These are phyloP conservation scores for Dicranocentrus wangi DNA, from an alignment of 2,888 invertebrate species.

Conservation along the genomic window DNA sequence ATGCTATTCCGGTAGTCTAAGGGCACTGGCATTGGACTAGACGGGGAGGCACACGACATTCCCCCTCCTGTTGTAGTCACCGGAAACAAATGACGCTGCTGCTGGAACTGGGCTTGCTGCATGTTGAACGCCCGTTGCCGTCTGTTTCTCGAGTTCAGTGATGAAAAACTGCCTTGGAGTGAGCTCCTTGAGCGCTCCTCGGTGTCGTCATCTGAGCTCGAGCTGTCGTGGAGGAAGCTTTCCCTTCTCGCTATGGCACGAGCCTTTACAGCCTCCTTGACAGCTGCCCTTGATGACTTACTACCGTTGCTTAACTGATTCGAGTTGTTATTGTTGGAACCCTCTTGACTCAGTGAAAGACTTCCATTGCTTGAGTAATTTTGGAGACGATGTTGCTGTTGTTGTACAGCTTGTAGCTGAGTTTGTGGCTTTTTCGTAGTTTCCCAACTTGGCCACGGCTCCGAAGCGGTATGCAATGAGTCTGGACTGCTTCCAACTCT, in stretches of 20 bases:
- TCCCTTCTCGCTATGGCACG: conserved; percentile 72
- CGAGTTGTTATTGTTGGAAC: conserved; percentile 39
- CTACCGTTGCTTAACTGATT: conserved; percentile 33
- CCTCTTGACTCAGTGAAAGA: conserved; percentile 67
- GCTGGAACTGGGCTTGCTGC: conserved; percentile 58
- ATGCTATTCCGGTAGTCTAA: conserved; percentile 58
- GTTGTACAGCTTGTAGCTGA: conserved; percentile 51
- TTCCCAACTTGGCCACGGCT: conserved; percentile 71
- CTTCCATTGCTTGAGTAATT: conserved; percentile 72
- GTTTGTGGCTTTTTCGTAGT: conserved; percentile 69
- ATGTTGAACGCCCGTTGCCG: conserved; percentile 51
- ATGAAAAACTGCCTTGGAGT: conserved; percentile 71
- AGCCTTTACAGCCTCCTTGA: conserved; percentile 71
- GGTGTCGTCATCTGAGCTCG: conserved; percentile 67
- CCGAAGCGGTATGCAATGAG: conserved; percentile 62
- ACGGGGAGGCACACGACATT: conserved; percentile 60
- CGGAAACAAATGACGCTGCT: conserved; percentile 64
- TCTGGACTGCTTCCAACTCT: conserved; percentile 70
- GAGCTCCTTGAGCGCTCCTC: conserved; percentile 62
- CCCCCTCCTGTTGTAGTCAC: conserved; percentile 38
- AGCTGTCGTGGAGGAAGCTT: conserved; percentile 69
- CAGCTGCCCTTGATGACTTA: conserved; percentile 67
- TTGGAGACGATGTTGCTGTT: conserved; percentile 40
- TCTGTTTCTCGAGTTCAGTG: conserved; percentile 68
- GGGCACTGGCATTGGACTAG: conserved; percentile 67